Evolutionary conservation across 2,113 vertebrate genomes (phyloP).

Genomic region (Syngnathus typhle): DNA sequence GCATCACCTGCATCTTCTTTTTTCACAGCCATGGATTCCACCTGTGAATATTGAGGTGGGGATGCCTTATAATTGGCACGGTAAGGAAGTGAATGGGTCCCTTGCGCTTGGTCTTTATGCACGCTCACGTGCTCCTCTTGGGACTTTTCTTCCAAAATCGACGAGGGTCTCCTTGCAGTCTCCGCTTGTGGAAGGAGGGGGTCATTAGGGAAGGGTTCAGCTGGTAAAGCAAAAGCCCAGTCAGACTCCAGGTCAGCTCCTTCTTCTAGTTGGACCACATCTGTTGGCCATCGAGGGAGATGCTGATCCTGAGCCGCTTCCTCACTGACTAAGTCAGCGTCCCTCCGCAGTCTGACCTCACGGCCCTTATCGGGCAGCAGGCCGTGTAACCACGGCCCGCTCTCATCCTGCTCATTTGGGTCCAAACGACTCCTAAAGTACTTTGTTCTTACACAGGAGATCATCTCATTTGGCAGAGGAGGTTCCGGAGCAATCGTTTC

Average conservation of each 20-base stretch:
- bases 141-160: background rate
- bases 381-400: conserved; percentile 18
- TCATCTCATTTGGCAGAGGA: conserved; percentile 11
- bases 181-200: background rate
- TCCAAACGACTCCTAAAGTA: conserved; percentile 4
- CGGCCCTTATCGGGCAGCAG: conserved; percentile 40
- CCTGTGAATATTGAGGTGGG: background rate
- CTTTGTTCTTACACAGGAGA: conserved; percentile 14
- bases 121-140: background rate
- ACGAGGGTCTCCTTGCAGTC: conserved; percentile 4
- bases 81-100: background rate
- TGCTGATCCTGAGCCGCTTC: conserved; percentile 68
- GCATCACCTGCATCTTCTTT: background rate
- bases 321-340: conserved; percentile 69
- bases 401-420: conserved; percentile 20
- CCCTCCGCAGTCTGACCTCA: conserved; percentile 57
- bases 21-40: background rate
- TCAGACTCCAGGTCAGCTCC: conserved; percentile 65
- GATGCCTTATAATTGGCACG: background rate
- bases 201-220: conserved; percentile 2
- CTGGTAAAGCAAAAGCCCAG: conserved; percentile 36
- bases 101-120: background rate
- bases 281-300: conserved; percentile 69
- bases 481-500: conserved; percentile 4
- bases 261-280: conserved; percentile 65